Base-by-base conservation (phyloP, 2,113 vertebrate species). In the Sylvia atricapilla region DNA sequence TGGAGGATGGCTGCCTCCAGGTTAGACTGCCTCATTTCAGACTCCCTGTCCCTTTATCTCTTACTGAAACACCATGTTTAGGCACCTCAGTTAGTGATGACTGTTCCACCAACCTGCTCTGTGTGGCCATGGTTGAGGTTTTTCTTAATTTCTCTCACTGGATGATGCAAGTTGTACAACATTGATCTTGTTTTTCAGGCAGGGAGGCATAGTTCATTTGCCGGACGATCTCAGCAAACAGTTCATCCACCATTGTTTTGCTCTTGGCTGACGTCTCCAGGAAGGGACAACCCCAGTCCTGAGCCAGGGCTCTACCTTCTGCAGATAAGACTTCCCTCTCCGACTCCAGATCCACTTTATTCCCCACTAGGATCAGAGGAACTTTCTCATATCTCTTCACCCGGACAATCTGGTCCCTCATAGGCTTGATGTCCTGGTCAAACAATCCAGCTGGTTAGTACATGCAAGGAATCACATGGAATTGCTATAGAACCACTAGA, bases 121-220 rank as follows among this genome's bases (percentile, higher is more conserved):
- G 97, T 98, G 97, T 98, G 97, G 97, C 96, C 97, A 97, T 97
- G 98, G 97, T 81, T 97, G 96, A 98, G 91, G 97, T 95, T 76
- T 94, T 47, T 60, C 97, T 98, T 95, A 95, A 72, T 97, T 93
- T 97, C 95, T 97, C 95, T 99, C 99, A 99, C 98, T 99, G 99
- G 92, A 99, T 98, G 96, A 99, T 98, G 81, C 99, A 99, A 96
- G 99, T 99, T 89, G 99, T 99, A 98, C 99, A 99, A 97, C 99
- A 99, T 89, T 99, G 99, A 96, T 99, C 99, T 97, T 99, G 99
- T 97, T 99, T 99, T 93, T 99, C 99, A 13, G 99, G 99, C 97
- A 99, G 98, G 27, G 99, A 98, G 92, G 99, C 99, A 98, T 99
- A 99, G 98, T 99, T 99, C 99, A 99, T 99, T 98, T 99, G 99